Base-by-base conservation (phyloP, 1,140 invertebrate species). In the Chrysomallon squamiferum region DNA sequence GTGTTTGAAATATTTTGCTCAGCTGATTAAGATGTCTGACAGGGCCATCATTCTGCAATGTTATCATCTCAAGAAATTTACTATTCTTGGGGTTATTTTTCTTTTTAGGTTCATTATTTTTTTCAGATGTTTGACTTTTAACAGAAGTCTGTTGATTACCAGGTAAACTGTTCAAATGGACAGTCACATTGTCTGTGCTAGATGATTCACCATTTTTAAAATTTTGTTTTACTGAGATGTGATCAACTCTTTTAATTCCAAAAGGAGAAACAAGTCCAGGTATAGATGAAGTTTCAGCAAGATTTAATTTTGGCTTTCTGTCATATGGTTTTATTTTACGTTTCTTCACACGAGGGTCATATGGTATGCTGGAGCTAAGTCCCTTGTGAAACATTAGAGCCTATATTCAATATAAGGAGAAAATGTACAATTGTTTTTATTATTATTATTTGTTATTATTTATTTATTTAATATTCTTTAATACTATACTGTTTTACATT, bases 341-440 rank as follows among this genome's bases (percentile, higher is more conserved):
- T 61, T 69, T 73, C 65, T 72, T 72, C 30, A 70, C 66, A 27
- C 77, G 62, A 11, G 77, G 66, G 59, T 79, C 73, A 69, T 79
- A 79, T 27, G 69, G 64, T 22, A 59, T n/a, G n/a, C 66, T 62
- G 22, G 30, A 33, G 3, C 29, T 22, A n/a, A 65, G 64, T 20
- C 66, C 54, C 38, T 58, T 65, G 3, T 45, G 32, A 29, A 32
- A 22, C 15, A 49, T 25, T 5, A 4, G 20, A 30, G 45, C 30
- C 50, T 38, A 38, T 38, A 38, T 38, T 38, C n/a, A n/a, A n/a
- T n/a, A n/a, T n/a, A n/a, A n/a, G n/a, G n/a, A n/a, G n/a, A n/a
- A n/a, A n/a, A n/a, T n/a, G n/a, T n/a, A n/a, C n/a, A n/a, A n/a
- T n/a, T n/a, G n/a, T n/a, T n/a, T n/a, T n/a, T n/a, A n/a, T n/a